Conservation (phyloP, 64 coral and sea anemone species). For the Montipora efflorescens region DNA sequence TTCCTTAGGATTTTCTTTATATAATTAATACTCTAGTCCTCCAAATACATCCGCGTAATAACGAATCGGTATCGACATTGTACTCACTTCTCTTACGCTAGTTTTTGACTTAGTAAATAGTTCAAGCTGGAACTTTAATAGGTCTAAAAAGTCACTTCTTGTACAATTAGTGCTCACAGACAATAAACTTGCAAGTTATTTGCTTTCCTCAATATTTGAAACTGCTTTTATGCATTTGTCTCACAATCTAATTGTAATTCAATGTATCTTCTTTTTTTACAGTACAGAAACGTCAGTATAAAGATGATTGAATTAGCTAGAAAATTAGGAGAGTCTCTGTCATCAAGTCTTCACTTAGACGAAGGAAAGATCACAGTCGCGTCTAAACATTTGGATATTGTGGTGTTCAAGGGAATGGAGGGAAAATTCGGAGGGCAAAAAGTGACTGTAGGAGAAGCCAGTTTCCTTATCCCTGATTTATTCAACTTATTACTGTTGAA, state of each 20-base stretch:
- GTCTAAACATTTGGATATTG: constrained; percentile 44
- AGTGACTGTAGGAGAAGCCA: constrained; percentile 12
- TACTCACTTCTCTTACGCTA: no score
- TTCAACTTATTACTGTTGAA: neutral
- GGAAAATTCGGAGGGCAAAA: constrained; percentile 3
- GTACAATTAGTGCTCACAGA: no score
- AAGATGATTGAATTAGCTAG: constrained; percentile 4
- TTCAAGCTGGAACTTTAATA: no score
- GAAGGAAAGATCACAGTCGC: neutral
- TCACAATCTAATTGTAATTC: neutral
- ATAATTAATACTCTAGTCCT: no score
- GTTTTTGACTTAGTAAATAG: no score
- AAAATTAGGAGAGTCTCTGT: neutral
- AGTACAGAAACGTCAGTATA: neutral
- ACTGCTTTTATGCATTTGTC: neutral
- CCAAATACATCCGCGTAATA: no score
- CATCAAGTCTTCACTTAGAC: neutral
- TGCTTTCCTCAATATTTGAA: no score
- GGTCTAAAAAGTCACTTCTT: no score
- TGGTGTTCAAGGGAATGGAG: constrained; percentile 27
- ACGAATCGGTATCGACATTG: no score
- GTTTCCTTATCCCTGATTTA: constrained; percentile 42
- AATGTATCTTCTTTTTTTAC: neutral
- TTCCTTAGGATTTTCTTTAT: no score
- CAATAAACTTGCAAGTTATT: no score